Percentiles rank a stretch among this genome's conserved stretches.
phyloP scores from a whole-genome alignment of 2,113 vertebrate species.

The Oreochromis tanganicae region DNA sequence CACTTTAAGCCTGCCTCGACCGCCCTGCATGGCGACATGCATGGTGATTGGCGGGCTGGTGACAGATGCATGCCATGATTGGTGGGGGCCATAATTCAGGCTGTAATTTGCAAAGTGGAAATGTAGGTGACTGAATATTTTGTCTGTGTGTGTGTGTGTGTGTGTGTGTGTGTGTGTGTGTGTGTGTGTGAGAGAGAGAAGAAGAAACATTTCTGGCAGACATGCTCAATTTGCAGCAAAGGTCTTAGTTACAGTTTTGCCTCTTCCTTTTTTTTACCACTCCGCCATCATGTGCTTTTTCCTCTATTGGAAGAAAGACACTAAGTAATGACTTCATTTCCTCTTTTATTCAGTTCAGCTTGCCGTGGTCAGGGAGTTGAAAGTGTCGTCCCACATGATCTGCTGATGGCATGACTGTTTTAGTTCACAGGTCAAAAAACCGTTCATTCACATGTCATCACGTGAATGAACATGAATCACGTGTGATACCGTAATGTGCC shows the following conservation, averaged over 20 bases:
- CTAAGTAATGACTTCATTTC: neutral
- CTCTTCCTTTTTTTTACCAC: neutral
- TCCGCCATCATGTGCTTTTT: neutral
- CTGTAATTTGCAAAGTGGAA: conserved; percentile 65
- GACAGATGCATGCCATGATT: conserved; percentile 56
- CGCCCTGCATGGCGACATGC: conserved; percentile 40
- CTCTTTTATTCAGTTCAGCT: neutral
- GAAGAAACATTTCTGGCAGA: neutral
- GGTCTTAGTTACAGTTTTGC: conserved; percentile 1
- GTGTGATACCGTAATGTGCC: neutral
- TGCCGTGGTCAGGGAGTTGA: neutral
- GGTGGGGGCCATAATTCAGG: conserved; percentile 45
- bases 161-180: neutral
- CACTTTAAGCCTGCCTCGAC: conserved; percentile 43
- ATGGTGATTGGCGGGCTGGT: conserved; percentile 53
- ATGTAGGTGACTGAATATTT: conserved; percentile 51
- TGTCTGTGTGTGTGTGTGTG: neutral
- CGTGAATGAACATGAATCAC: neutral
- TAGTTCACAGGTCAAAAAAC: neutral
- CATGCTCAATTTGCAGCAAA: neutral
- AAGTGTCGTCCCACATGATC: neutral
- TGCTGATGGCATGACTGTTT: neutral
- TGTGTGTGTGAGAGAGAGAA: neutral
- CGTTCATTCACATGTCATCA: neutral
- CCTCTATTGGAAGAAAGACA: neutral